Evolutionary conservation across 2,888 invertebrate genomes (phyloP).

Genomic region (Rapana venosa): DNA sequence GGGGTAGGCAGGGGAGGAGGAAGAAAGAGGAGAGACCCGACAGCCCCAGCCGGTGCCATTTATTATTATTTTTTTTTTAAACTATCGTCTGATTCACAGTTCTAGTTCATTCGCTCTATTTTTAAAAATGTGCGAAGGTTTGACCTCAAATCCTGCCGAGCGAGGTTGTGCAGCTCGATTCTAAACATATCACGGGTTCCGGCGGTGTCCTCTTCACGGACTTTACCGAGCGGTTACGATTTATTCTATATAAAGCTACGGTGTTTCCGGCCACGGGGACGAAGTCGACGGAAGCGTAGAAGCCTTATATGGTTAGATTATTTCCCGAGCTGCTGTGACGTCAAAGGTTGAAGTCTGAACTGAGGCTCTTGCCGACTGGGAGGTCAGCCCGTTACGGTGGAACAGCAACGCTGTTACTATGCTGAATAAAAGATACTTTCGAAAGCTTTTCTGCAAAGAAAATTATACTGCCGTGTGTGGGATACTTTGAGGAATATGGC

Average conservation of each 20-base stretch:
- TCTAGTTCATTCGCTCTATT: constrained; percentile 9
- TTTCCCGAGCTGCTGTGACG: constrained; percentile 50
- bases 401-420: constrained; percentile 25
- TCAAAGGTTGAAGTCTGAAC: constrained; percentile 45
- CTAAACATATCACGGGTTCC: constrained; percentile 41
- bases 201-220: constrained; percentile 46
- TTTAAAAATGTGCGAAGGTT: not conserved
- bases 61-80: not conserved
- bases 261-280: constrained; percentile 43
- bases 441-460: not conserved
- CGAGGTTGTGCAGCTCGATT: constrained; percentile 30
- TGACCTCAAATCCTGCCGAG: constrained; percentile 16
- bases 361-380: constrained; percentile 49
- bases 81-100: not conserved
- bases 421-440: constrained; percentile 5
- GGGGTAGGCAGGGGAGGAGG: not conserved
- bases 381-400: constrained; percentile 39
- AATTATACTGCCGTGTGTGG: not conserved
- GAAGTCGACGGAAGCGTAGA: constrained; percentile 46
- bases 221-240: constrained; percentile 42
- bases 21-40: not conserved
- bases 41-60: not conserved
- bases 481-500: not conserved
- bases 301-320: constrained; percentile 57
- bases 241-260: constrained; percentile 48